Conservation (phyloP, 2,113 vertebrate genomes). For the Xiphorhynchus elegans region DNA sequence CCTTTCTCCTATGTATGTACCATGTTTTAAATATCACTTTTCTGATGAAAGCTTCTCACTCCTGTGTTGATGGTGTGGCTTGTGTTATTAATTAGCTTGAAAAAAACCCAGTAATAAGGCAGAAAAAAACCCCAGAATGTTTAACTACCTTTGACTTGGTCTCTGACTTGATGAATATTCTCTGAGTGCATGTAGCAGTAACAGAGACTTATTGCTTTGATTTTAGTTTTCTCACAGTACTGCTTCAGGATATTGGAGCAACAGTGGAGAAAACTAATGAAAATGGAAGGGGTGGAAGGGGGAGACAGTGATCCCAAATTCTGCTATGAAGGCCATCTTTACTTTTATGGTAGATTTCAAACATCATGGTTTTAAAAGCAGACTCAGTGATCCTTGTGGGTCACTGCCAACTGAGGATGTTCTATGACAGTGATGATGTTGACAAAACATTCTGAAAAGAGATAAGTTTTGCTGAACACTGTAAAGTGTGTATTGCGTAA, state of each 20-base stretch:
- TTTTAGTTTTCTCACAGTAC: not conserved
- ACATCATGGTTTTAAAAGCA: not conserved
- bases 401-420: not conserved
- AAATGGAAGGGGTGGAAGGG: not conserved
- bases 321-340: not conserved
- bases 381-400: not conserved
- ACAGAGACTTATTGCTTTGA: not conserved
- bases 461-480: not conserved
- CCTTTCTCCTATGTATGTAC: not conserved
- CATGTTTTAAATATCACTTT: not conserved
- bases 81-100: not conserved
- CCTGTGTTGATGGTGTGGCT: not conserved
- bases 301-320: not conserved
- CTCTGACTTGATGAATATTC: not conserved
- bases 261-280: not conserved
- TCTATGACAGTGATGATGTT: not conserved
- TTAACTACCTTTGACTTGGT: not conserved
- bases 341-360: not conserved
- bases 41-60: not conserved
- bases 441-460: not conserved
- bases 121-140: not conserved
- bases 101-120: not conserved
- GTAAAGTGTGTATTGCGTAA: fast-evolving
- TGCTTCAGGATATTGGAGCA: not conserved
- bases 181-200: not conserved